Conservation (phyloP, 64 coral and sea anemone species). For the Orbicella faveolata region DNA sequence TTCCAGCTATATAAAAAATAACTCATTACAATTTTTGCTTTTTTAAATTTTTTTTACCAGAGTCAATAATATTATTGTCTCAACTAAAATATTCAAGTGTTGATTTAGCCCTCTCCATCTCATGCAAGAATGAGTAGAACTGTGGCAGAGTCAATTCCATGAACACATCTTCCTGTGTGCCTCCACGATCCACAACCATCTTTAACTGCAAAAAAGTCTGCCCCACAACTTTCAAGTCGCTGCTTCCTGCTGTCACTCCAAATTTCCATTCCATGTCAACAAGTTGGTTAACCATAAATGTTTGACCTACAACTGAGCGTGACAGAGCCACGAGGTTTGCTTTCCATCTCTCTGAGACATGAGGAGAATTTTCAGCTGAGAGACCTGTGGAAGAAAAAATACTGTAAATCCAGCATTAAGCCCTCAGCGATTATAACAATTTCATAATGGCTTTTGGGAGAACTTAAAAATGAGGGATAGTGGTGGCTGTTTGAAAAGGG, state of each 20-base stretch:
- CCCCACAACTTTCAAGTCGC: slow-evolving; percentile 96
- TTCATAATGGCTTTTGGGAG: no score
- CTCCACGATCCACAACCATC: slow-evolving; percentile 85
- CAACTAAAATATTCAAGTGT: slow-evolving; percentile 95
- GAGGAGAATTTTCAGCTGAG: slow-evolving; percentile 75
- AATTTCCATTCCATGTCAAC: slow-evolving; percentile 99
- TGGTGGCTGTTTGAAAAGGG: no score
- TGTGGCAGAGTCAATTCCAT: slow-evolving; percentile 99
- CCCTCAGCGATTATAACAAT: no score
- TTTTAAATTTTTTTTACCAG: not conserved
- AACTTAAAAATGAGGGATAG: no score
- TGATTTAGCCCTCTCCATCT: slow-evolving; percentile 97
- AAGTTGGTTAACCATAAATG: slow-evolving; percentile 91
- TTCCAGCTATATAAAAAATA: no score
- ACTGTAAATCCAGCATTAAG: not conserved
- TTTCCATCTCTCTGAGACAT: slow-evolving; percentile 84
- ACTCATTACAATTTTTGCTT: no score
- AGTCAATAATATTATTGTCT: not conserved
- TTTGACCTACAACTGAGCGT: slow-evolving; percentile 90
- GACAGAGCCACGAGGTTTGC: slow-evolving; percentile 88
- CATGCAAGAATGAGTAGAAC: slow-evolving; percentile 98
- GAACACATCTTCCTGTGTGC: slow-evolving; percentile 86
- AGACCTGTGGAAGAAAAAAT: slow-evolving; percentile 48
- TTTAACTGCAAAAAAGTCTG: slow-evolving; percentile 97
- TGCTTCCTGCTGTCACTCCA: slow-evolving; percentile 97